Percentiles rank a stretch among this genome's conserved stretches.
Evolutionary conservation across 2,113 vertebrate species (phyloP).

Genomic region (Gopherus evgoodei): DNA sequence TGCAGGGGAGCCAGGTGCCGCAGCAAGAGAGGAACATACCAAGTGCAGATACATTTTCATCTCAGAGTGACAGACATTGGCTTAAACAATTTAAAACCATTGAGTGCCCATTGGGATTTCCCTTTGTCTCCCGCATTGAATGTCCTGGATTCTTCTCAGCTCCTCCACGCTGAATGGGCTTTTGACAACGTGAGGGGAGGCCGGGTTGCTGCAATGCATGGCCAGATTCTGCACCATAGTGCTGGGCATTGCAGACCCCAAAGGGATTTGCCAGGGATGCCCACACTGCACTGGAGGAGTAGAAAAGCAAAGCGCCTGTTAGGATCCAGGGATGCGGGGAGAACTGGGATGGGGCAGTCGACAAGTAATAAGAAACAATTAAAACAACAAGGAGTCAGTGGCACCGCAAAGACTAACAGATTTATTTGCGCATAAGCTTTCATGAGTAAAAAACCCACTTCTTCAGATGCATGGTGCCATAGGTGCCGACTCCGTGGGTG

Average conservation of each 20-base stretch:
- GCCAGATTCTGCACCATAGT: not conserved
- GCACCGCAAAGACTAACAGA: too few relatives aligned
- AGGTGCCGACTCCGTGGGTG: too few relatives aligned
- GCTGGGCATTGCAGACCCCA: not conserved
- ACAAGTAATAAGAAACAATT: not conserved
- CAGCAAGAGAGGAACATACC: not conserved
- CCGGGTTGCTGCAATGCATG: not conserved
- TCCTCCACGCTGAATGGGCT: not conserved
- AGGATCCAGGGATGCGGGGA: not conserved
- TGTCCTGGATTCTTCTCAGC: not conserved
- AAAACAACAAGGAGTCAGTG: too few relatives aligned
- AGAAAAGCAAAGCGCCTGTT: not conserved
- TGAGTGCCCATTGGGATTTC: not conserved
- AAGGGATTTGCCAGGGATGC: not conserved
- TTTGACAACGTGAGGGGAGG: not conserved
- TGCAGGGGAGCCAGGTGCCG: not conserved
- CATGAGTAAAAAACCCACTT: too few relatives aligned
- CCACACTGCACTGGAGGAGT: not conserved
- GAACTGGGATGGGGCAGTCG: not conserved
- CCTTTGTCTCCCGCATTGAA: not conserved
- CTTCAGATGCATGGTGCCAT: too few relatives aligned
- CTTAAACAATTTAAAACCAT: not conserved
- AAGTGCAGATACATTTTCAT: not conserved
- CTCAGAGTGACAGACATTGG: not conserved
- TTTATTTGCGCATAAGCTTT: too few relatives aligned